Evolutionary conservation across 2,113 vertebrate genomes (phyloP), one percentile per base, ranked within the genome.

Genomic region (Pollachius pollachius): DNA sequence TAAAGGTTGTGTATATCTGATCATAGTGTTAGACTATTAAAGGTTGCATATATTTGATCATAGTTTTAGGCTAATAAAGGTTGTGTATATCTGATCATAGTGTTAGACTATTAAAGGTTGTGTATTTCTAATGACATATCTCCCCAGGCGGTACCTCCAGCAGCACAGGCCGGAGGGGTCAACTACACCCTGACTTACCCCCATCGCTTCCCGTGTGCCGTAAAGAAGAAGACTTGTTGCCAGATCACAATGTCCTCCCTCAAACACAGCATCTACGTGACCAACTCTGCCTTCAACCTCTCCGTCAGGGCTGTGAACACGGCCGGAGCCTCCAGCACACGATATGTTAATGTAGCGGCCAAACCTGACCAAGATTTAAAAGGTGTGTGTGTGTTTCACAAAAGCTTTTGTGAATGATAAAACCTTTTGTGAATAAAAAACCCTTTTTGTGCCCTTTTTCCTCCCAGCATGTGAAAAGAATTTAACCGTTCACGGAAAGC

Each of bases 251-350:
- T 58, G 17, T 0, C 1, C 23, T n/a, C 62, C 58, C 78, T 68
- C 13, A 41, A 13, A 4, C 59, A 75, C 70, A 77, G 15, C 0
- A 52, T 21, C 2, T 59, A 74, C 34, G 73, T 88, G 23, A 77
- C 84, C 0, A 70, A 85, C 61, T 82, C 87, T 27, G 69, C 85
- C 0, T 69, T 76, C 62, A 84, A 85, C 60, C 66, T 90, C 72
- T 76, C 69, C 11, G 27, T 92, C 7, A 27, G 5, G 0, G 86
- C 87, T 52, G 70, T 0, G 25, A 92, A 92, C 18, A 3, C 34
- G 21, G 88, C 71, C 19, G 81, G 90, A 0, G 0, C 0, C 30
- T 91, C 89, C 65, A 80, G 84, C 11, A 4, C 25, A 15, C 72
- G 70, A 25, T 6, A 67, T 5, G 0, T 85, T 3, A 63, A 69